These are phyloP conservation scores for Boloria selene DNA, from an alignment of 2,888 invertebrate species.

Conservation along the genomic window DNA sequence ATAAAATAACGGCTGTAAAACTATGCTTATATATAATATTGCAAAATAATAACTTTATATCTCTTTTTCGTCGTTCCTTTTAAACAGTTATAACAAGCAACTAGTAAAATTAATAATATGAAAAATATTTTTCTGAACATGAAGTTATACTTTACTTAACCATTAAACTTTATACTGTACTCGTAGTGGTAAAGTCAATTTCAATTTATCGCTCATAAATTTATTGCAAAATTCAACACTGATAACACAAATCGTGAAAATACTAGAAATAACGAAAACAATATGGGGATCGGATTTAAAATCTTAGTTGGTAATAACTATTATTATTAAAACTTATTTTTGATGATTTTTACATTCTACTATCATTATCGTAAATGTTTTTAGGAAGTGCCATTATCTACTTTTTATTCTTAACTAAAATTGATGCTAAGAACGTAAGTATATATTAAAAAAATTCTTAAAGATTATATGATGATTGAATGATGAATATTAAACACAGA, in stretches of 20 bases:
- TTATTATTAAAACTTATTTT: neutral
- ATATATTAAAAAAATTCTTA: neutral
- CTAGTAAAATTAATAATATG: neutral
- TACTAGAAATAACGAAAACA: constrained; percentile 1
- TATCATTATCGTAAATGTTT: neutral
- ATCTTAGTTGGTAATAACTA: constrained; percentile 10
- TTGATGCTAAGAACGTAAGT: constrained; percentile 12
- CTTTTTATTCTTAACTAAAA: neutral
- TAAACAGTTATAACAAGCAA: neutral
- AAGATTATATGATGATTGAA: no score
- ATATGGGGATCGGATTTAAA: constrained; percentile 15
- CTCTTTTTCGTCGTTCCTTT: neutral
- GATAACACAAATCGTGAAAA: constrained; percentile 9
- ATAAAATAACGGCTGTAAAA: neutral
- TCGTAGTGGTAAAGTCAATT: neutral
- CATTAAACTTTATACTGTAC: no score
- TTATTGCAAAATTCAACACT: constrained; percentile 3
- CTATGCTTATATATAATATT: neutral
- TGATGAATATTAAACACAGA: no score
- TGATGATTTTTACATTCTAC: no score
- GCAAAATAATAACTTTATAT: constrained; percentile 10
- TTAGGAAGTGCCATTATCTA: constrained; percentile 8
- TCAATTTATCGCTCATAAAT: neutral
- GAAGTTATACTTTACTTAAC: neutral
- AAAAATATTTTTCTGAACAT: neutral